Evolutionary conservation across 2,888 invertebrate genomes (phyloP), one percentile per base, ranked within the genome.

Genomic region (Drosophila robusta): DNA sequence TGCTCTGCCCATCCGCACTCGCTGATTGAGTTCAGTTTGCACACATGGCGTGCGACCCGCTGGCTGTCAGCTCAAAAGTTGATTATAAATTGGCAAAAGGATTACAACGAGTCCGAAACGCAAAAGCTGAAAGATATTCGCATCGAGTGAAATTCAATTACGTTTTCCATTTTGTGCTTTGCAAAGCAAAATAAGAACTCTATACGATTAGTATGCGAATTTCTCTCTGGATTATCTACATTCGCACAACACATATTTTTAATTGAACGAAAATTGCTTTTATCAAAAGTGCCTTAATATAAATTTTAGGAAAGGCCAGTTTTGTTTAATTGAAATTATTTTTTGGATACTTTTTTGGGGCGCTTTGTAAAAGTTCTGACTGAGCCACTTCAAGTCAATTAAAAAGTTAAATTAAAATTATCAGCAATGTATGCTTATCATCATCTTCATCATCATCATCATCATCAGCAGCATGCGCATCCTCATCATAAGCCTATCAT

Each of bases 341-440:
- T 55, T 60, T 57, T 26, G 41, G 44, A 14, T 38, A 26, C 54
- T 55, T 52, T 51, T 47, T 18, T 0, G 46, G 11, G 24, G 32
- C 12, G 14, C 51, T 18, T 39, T 46, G 12, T 24, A 34, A 52
- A 65, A 65, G 56, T 39, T 64, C 14, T 6, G 45, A 11, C 18
- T 11, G 6, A 26, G 38, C 65, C 34, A 50, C 70, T 60, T 67
- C 29, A 64, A 73, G 56, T 75, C 61, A 77, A 83, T 83, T 87
- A 83, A 78, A 87, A 87, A 78, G 87, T 85, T 85, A 63, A 85
- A 83, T 83, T 75, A 65, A 75, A 78, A 78, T 72, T 70, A 67
- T 69, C 54, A 62, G 47, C 45, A 47, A 66, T 45, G 42, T 36
- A 47, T 65, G 58, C 47, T 18, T 18, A 18, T 18, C 1, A 1